phyloP scores from a whole-genome alignment of 2,797 vertebrate genomes.

The Picus viridis region DNA sequence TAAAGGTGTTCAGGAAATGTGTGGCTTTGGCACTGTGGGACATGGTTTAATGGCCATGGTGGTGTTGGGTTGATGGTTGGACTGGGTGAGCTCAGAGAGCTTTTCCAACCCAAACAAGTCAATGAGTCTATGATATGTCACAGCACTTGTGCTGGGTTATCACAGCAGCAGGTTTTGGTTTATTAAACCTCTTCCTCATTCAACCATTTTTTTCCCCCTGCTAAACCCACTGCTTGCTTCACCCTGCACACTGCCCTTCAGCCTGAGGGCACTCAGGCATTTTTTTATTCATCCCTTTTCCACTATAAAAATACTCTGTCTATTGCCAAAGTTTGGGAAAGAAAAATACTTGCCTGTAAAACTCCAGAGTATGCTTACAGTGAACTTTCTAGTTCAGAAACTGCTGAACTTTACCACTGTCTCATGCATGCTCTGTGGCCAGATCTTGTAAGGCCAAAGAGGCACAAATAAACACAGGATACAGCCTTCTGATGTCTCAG shows the following conservation, averaged over 20 bases:
- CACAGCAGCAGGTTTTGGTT: not conserved
- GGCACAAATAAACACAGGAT: not conserved
- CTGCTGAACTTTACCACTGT: not conserved
- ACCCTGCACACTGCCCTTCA: not conserved
- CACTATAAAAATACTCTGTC: not conserved
- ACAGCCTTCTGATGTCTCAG: not conserved
- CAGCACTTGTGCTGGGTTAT: not conserved
- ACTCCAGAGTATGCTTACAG: not conserved
- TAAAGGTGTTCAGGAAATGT: too few species aligned
- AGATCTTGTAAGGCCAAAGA: not conserved
- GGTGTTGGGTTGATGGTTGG: too few species aligned
- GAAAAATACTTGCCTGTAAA: not conserved
- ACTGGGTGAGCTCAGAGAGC: too few species aligned
- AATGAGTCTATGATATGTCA: not conserved
- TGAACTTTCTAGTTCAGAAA: not conserved
- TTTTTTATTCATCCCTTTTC: not conserved
- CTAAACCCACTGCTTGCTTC: not conserved
- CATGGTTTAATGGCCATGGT: too few species aligned
- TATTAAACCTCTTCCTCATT: not conserved
- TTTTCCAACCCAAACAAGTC: too few species aligned
- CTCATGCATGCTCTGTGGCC: not conserved
- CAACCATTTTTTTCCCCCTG: not conserved
- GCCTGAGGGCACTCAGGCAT: not conserved
- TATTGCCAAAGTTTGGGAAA: not conserved
- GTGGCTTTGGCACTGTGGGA: too few species aligned